Percentiles rank a stretch among this genome's conserved stretches.
Evolutionary conservation across 2,888 invertebrate species (phyloP).

Genomic region (Neoascia interrupta): DNA sequence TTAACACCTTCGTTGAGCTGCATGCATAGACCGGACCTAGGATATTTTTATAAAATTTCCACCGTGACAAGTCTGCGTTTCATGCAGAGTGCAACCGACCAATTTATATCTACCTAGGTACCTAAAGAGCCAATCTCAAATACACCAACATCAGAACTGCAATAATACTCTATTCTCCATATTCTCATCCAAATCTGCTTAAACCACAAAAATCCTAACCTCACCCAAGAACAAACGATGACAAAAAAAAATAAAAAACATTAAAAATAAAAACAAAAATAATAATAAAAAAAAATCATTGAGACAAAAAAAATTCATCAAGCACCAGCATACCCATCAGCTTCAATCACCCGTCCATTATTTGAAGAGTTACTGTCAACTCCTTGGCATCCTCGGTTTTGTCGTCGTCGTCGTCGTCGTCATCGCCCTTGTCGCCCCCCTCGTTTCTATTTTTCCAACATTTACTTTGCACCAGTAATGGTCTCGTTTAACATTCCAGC

Average conservation of each 20-base stretch:
- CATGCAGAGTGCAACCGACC: too few species aligned
- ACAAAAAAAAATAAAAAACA: not conserved
- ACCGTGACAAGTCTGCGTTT: too few species aligned
- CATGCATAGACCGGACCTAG: too few species aligned
- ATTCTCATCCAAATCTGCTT: too few species aligned
- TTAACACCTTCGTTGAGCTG: too few species aligned
- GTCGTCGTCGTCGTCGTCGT: not conserved
- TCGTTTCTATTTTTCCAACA: conserved; percentile 44
- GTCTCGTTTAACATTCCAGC: conserved; percentile 63
- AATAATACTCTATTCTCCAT: too few species aligned
- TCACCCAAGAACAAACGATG: not conserved
- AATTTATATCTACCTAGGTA: too few species aligned
- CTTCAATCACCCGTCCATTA: conserved; percentile 68
- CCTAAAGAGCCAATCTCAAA: too few species aligned
- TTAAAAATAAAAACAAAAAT: not conserved
- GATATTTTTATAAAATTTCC: too few species aligned
- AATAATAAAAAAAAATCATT: too few species aligned
- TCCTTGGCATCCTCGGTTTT: conserved; percentile 39
- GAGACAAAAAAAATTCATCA: conserved; percentile 67
- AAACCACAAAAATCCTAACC: not conserved
- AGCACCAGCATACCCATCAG: conserved; percentile 62
- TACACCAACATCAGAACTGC: not conserved
- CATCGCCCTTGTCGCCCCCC: not conserved
- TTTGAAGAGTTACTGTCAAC: conserved; percentile 69
- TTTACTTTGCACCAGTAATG: conserved; percentile 62